phyloP scores from a whole-genome alignment of 2,888 invertebrate species.

The Agrilus biguttatus region DNA sequence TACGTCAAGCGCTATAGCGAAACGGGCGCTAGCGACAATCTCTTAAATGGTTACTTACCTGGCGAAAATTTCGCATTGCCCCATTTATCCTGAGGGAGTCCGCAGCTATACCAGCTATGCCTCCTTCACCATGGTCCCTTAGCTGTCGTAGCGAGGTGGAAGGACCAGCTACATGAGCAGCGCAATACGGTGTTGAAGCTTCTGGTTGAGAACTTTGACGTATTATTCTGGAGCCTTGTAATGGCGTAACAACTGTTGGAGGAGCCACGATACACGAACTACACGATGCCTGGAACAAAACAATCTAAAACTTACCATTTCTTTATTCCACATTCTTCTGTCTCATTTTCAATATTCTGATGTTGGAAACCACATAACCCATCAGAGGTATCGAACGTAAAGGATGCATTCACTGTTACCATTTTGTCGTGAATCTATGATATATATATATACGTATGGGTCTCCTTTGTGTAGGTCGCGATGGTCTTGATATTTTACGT shows the following conservation, averaged over 20 bases:
- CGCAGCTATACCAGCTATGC: slow-evolving; percentile 89
- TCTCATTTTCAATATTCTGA: no score
- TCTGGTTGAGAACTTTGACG: slow-evolving; percentile 81
- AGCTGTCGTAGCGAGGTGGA: slow-evolving; percentile 79
- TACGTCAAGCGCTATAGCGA: no score
- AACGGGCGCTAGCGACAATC: no score
- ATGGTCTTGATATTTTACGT: no score
- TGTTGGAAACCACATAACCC: no score
- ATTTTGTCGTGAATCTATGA: no score
- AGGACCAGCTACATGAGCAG: slow-evolving; percentile 52
- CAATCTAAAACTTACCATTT: no score
- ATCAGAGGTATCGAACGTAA: no score
- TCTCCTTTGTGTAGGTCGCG: no score
- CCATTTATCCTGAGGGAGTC: slow-evolving; percentile 93
- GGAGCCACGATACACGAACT: slow-evolving; percentile 52
- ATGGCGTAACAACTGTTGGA: slow-evolving; percentile 57
- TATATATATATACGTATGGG: no score
- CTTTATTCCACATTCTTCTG: no score
- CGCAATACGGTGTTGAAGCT: slow-evolving; percentile 47
- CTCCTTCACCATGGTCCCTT: slow-evolving; percentile 54
- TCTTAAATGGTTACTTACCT: slow-evolving; percentile 43
- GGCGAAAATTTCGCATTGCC: slow-evolving; percentile 90
- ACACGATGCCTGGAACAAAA: slow-evolving; percentile 28
- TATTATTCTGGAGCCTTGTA: slow-evolving; percentile 61
- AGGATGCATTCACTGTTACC: no score